A percentile compares a stretch with the other conserved stretches of the same genome.
These are phyloP conservation scores for Anniella stebbinsi DNA, from an alignment of 2,797 vertebrate genomes.

Conservation along the genomic window DNA sequence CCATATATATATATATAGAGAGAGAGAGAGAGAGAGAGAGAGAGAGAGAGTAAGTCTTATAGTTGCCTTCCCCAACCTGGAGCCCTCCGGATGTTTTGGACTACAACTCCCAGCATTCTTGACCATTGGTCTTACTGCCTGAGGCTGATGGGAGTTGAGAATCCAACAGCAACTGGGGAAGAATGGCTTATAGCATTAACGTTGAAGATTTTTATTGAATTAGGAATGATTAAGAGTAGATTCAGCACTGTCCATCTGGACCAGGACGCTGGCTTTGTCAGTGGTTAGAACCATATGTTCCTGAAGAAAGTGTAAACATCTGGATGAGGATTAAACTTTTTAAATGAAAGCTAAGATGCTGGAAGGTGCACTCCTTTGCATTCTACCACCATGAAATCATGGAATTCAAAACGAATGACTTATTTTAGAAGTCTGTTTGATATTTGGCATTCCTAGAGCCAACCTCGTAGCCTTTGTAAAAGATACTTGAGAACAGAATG, in stretches of 20 bases:
- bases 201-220: background rate
- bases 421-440: background rate
- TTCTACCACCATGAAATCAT: constrained; percentile 14
- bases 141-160: too few relatives aligned
- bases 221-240: background rate
- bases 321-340: background rate
- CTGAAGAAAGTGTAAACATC: background rate
- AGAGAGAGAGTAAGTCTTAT: background rate
- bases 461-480: constrained; percentile 4
- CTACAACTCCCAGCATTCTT: too few relatives aligned
- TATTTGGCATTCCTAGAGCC: background rate
- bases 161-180: too few relatives aligned
- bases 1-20: too few relatives aligned
- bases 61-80: background rate
- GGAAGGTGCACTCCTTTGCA: background rate
- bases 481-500: background rate
- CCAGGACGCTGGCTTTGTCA: background rate
- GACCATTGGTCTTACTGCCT: too few relatives aligned
- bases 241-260: background rate
- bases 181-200: background rate
- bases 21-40: too few relatives aligned
- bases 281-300: background rate
- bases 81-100: too few relatives aligned
- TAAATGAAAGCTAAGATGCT: background rate
- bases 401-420: background rate